Percentiles rank a stretch among this genome's conserved stretches.
Evolutionary conservation across 2,888 invertebrate genomes (phyloP).

Genomic region (Antheraea yamamai): DNA sequence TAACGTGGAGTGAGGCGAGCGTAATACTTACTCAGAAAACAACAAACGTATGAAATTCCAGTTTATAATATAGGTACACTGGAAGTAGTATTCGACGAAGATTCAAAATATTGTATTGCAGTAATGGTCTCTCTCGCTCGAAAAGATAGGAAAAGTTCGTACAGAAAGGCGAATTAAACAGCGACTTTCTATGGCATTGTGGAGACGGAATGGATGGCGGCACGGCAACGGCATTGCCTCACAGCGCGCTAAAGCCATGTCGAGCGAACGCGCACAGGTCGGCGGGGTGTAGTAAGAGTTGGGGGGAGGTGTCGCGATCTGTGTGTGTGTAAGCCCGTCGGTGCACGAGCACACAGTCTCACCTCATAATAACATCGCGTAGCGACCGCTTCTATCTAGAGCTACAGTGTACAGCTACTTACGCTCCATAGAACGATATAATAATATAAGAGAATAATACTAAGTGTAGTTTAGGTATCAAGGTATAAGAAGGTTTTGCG

Average conservation of each 20-base stretch:
- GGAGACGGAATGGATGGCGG: slow-evolving; percentile 76
- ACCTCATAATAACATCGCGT: slow-evolving; percentile 66
- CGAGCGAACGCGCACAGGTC: slow-evolving; percentile 57
- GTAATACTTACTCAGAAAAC: slow-evolving; percentile 72
- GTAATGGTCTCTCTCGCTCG: slow-evolving; percentile 61
- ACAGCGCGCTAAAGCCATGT: slow-evolving; percentile 70
- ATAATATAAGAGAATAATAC: slow-evolving; percentile 47
- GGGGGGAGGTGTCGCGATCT: slow-evolving; percentile 36
- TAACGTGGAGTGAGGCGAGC: slow-evolving; percentile 44
- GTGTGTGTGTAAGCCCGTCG: slow-evolving; percentile 50
- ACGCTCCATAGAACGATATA: slow-evolving; percentile 54
- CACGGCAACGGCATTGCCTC: slow-evolving; percentile 78
- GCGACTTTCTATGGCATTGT: slow-evolving; percentile 82
- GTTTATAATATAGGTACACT: slow-evolving; percentile 38
- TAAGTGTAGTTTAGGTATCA: not conserved
- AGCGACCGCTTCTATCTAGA: slow-evolving; percentile 72
- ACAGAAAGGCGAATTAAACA: slow-evolving; percentile 74
- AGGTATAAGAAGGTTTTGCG: not conserved
- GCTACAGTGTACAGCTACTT: slow-evolving; percentile 70
- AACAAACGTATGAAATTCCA: slow-evolving; percentile 55
- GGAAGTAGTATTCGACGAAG: slow-evolving; percentile 44
- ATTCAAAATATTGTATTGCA: slow-evolving; percentile 49
- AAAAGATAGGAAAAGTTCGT: slow-evolving; percentile 77
- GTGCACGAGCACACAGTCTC: slow-evolving; percentile 60
- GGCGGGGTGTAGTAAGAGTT: slow-evolving; percentile 42